Evolutionary conservation across 2,888 invertebrate genomes (phyloP).

Genomic region (Arrhopalites spinosus): DNA sequence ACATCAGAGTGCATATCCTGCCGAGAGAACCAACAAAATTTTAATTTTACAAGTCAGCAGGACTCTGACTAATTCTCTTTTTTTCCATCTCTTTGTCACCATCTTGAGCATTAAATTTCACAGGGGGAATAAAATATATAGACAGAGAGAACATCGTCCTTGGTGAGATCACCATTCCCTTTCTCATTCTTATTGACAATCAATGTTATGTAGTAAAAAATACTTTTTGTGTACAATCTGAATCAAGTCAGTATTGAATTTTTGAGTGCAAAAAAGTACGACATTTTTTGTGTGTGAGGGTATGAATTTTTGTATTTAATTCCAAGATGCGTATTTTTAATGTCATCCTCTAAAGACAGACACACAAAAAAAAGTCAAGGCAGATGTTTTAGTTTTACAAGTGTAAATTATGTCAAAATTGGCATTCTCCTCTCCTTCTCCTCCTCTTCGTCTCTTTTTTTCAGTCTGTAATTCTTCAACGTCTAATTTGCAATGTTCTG

Average conservation of each 20-base stretch:
- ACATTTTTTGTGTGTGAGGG: too few species aligned
- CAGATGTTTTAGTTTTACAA: too few species aligned
- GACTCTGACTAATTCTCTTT: constrained; percentile 12
- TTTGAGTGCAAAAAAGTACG: too few species aligned
- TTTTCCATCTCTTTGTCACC: constrained; percentile 16
- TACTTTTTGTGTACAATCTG: too few species aligned
- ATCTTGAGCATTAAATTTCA: neutral
- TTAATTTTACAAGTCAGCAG: constrained; percentile 24
- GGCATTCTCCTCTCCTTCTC: too few species aligned
- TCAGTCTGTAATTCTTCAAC: constrained; percentile 21
- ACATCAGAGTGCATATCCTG: neutral
- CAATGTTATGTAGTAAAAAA: too few species aligned
- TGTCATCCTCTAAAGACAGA: too few species aligned
- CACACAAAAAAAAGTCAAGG: too few species aligned
- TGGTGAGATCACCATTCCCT: neutral
- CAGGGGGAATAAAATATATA: neutral
- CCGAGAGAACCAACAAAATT: neutral
- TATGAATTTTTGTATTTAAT: too few species aligned
- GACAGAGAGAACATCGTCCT: constrained; percentile 7
- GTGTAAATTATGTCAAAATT: neutral
- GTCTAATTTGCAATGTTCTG: constrained; percentile 30
- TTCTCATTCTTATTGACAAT: neutral
- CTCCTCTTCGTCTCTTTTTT: too few species aligned
- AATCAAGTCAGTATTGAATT: too few species aligned
- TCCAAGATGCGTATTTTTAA: too few species aligned